Evolutionary conservation across 2,797 vertebrate species (phyloP).

Genomic region (Sebastes reedi): DNA sequence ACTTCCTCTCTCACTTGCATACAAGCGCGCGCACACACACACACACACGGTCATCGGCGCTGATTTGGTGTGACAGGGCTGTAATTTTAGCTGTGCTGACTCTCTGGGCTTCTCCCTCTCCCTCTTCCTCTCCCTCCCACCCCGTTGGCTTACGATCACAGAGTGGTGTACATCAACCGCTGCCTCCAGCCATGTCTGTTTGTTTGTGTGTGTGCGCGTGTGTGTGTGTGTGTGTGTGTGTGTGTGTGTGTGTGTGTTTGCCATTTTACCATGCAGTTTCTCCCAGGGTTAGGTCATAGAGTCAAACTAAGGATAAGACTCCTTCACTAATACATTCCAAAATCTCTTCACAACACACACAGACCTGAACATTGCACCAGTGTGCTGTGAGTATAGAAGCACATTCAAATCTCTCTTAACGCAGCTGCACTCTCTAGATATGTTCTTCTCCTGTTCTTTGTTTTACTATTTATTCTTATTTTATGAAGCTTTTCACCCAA

Average conservation of each 20-base stretch:
- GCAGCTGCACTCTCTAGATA: conserved; percentile 9
- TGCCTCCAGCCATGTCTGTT: conserved; percentile 56
- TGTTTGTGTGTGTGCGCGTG: conserved; percentile 18
- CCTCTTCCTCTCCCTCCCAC: conserved; percentile 19
- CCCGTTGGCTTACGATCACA: conserved; percentile 66
- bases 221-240: background rate
- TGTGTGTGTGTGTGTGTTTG: conserved; percentile 4
- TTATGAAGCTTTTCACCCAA: background rate
- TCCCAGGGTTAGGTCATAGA: conserved; percentile 57
- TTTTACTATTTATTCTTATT: background rate
- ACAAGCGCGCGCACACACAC: background rate
- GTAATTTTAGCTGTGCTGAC: conserved; percentile 77
- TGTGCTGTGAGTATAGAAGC: background rate
- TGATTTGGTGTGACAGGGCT: conserved; percentile 73
- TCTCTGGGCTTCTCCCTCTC: conserved; percentile 57
- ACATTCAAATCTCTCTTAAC: conserved; percentile 3
- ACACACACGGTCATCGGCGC: conserved; percentile 42
- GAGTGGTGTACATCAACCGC: conserved; percentile 59
- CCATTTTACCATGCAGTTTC: conserved; percentile 46
- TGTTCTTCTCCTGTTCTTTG: background rate
- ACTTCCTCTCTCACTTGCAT: conserved; percentile 42
- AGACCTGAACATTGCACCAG: background rate
- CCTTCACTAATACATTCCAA: conserved; percentile 48
- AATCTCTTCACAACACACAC: conserved; percentile 23
- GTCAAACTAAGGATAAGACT: conserved; percentile 51